A percentile compares a stretch with the other conserved stretches of the same genome.
Conservation (phyloP, 2,888 invertebrate species). For the Dicranocentrus wangi region DNA sequence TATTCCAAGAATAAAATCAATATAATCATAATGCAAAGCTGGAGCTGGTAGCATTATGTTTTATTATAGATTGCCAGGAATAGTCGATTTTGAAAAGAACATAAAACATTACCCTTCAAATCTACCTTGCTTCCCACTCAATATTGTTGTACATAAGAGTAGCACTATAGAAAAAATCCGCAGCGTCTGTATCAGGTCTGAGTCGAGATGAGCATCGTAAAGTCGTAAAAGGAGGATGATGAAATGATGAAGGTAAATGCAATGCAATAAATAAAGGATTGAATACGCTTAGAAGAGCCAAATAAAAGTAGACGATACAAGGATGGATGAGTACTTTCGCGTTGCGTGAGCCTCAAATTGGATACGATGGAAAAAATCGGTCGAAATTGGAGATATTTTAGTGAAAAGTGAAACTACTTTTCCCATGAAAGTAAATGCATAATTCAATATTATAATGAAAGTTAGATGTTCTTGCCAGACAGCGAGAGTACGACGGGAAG, state of each 20-base stretch:
- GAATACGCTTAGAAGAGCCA: constrained; percentile 19
- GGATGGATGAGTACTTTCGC: too few relatives aligned
- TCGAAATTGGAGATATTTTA: too few relatives aligned
- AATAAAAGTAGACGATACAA: too few relatives aligned
- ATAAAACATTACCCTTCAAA: not conserved
- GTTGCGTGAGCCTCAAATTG: too few relatives aligned
- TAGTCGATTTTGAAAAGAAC: not conserved
- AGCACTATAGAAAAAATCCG: not conserved
- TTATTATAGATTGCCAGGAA: constrained; percentile 9
- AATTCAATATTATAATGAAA: too few relatives aligned
- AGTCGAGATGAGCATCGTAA: not conserved
- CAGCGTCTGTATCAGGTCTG: not conserved
- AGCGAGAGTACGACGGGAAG: too few relatives aligned
- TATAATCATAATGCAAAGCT: not conserved
- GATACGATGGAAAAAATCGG: too few relatives aligned
- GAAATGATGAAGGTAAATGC: constrained; percentile 30
- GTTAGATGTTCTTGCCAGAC: too few relatives aligned
- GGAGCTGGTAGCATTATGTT: constrained; percentile 11
- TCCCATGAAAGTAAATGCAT: too few relatives aligned
- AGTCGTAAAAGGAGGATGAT: constrained; percentile 43
- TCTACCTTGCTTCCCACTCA: not conserved
- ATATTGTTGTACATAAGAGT: not conserved
- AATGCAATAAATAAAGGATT: constrained; percentile 20
- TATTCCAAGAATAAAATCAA: not conserved
- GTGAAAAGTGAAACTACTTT: too few relatives aligned